A percentile compares a stretch with the other conserved stretches of the same genome.
Conservation (phyloP, 2,888 invertebrate species). For the Allophyes oxyacanthae region DNA sequence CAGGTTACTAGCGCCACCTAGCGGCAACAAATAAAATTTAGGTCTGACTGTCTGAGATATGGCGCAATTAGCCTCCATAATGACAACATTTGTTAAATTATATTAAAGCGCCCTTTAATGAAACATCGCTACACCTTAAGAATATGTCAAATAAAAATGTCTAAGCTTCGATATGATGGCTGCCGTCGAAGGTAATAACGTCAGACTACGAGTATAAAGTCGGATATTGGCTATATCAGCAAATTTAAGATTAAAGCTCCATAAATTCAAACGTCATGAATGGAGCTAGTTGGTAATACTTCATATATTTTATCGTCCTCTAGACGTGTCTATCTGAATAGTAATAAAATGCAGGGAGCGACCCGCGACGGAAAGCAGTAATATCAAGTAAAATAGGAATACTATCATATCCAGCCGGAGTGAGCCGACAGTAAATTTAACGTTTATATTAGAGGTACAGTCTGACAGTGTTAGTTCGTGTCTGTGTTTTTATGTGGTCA, state of each 20-base stretch:
- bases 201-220: slow-evolving; percentile 38
- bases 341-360: slow-evolving; percentile 67
- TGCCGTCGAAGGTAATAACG: slow-evolving; percentile 24
- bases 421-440: slow-evolving; percentile 56
- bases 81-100: slow-evolving; percentile 56
- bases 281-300: slow-evolving; percentile 56
- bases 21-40: slow-evolving; percentile 29
- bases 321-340: slow-evolving; percentile 64
- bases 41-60: slow-evolving; percentile 44
- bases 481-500: slow-evolving; percentile 42
- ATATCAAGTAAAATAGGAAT: slow-evolving; percentile 63
- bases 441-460: slow-evolving; percentile 55
- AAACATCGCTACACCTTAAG: slow-evolving; percentile 36
- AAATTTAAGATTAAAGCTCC: slow-evolving; percentile 57
- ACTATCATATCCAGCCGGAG: slow-evolving; percentile 46
- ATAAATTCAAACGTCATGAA: slow-evolving; percentile 60
- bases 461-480: slow-evolving; percentile 20
- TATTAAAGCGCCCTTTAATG: slow-evolving; percentile 46
- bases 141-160: slow-evolving; percentile 40
- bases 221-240: slow-evolving; percentile 55
- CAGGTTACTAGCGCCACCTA: slow-evolving; percentile 46
- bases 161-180: slow-evolving; percentile 2
- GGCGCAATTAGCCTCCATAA: slow-evolving; percentile 49
- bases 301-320: slow-evolving; percentile 63
- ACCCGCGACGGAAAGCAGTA: slow-evolving; percentile 57